These are phyloP conservation scores for Listronotus bonariensis DNA, from an alignment of 1,140 invertebrate genomes.

Conservation along the genomic window DNA sequence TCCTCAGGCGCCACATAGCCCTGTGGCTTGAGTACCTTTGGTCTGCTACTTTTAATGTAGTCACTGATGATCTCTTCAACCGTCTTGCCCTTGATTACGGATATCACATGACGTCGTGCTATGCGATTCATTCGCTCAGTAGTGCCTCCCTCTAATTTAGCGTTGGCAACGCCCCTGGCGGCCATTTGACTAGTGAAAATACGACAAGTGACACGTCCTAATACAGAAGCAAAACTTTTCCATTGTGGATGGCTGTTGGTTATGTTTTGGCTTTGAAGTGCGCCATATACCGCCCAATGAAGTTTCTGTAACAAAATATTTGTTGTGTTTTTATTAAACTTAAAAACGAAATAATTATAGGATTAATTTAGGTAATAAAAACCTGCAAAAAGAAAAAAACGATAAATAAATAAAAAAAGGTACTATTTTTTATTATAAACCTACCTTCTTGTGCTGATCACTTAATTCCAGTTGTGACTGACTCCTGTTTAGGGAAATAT, in stretches of 20 bases:
- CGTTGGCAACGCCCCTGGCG: slow-evolving; percentile 46
- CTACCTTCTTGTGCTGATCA: slow-evolving; percentile 67
- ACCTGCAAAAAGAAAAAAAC: background rate
- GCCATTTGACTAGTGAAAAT: slow-evolving; percentile 52
- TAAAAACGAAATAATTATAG: too few species aligned
- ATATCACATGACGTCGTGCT: slow-evolving; percentile 65
- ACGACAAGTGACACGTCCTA: slow-evolving; percentile 60
- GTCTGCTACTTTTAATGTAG: slow-evolving; percentile 39
- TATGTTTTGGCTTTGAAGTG: slow-evolving; percentile 66
- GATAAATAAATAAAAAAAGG: background rate
- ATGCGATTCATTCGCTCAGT: slow-evolving; percentile 64
- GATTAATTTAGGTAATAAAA: too few species aligned
- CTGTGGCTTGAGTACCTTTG: slow-evolving; percentile 44
- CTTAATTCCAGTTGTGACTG: slow-evolving; percentile 59
- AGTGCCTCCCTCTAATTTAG: slow-evolving; percentile 59
- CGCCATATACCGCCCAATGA: slow-evolving; percentile 70
- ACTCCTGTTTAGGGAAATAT: slow-evolving; percentile 27
- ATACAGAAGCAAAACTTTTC: slow-evolving; percentile 63
- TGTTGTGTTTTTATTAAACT: background rate
- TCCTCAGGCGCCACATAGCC: slow-evolving; percentile 48
- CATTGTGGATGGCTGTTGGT: slow-evolving; percentile 66
- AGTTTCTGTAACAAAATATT: slow-evolving; percentile 64
- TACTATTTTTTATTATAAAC: slow-evolving; percentile 3
- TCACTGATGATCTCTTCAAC: slow-evolving; percentile 62
- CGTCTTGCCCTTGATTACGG: slow-evolving; percentile 64